Conservation (phyloP, 1,140 invertebrate genomes). For the Cardiocondyla obscurior region DNA sequence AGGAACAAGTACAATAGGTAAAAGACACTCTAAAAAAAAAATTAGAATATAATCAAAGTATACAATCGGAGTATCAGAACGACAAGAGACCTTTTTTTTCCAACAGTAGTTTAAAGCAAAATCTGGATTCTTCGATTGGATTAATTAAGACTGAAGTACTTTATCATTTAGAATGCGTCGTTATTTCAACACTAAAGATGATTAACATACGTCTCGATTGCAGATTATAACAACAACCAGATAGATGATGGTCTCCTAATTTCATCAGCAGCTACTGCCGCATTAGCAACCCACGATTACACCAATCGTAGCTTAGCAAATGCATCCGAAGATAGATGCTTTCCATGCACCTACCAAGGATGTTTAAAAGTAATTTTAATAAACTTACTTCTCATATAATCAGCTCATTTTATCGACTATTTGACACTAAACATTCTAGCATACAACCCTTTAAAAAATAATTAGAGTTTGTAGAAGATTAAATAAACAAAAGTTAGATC, state of each 20-base stretch:
- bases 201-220: slow-evolving; percentile 52
- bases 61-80: not conserved
- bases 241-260: slow-evolving; percentile 73
- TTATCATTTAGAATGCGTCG: not conserved
- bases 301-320: slow-evolving; percentile 79
- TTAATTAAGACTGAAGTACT: not conserved
- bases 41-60: not conserved
- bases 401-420: not conserved
- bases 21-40: not conserved
- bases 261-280: slow-evolving; percentile 77
- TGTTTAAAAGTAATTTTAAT: slow-evolving; percentile 77
- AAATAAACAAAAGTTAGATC: not conserved
- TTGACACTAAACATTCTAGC: not conserved
- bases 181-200: not conserved
- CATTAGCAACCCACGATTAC: slow-evolving; percentile 82
- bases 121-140: not conserved
- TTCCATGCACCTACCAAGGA: slow-evolving; percentile 86
- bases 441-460: not conserved
- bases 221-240: slow-evolving; percentile 82
- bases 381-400: not conserved
- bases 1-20: slow-evolving; percentile 65
- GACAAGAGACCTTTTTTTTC: not conserved
- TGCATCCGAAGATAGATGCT: slow-evolving; percentile 83
- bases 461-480: not conserved
- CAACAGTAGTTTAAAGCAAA: not conserved